Base-by-base conservation (phyloP, 2,113 vertebrate genomes). In the Connochaetes taurinus region DNA sequence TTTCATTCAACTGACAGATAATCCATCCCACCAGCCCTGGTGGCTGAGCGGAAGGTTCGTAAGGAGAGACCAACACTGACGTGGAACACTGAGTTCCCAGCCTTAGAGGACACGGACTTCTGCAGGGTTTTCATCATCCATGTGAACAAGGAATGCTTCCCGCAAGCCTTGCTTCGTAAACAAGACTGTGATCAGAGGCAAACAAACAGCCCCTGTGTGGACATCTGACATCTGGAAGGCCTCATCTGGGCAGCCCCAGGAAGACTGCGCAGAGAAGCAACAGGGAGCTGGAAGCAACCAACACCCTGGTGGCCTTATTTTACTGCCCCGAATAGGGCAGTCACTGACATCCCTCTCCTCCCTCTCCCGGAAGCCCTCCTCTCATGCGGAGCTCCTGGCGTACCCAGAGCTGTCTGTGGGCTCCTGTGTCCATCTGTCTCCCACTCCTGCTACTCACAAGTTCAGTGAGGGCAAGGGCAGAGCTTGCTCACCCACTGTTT, bases 111-210 rank as follows among this genome's bases (percentile, higher is more conserved):
- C 96, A 80, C 0, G 0, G 87, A 92, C 55, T 91, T 95, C 86
- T 94, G 86, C 74, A 87, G 88, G 64, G 50, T 47, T 88, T 94
- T 87, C 90, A 85, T 88, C 83, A 53, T 90, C 64, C 94, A 27
- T 96, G 88, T 91, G 94, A 93, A 86, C 43, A 67, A 91, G 91
- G 78, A 89, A 94, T 94, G 96, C 40, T 82, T 84, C 93, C 86
- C 81, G 71, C 81, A 45, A 82, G 89, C 64, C 76, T 15, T 62
- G 67, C 33, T 96, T 86, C 29, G 23, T 94, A 97, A 98, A 98
- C 94, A 96, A 95, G 60, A 31, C 97, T 81, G 86, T 62, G 78
- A 91, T 71, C 92, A 89, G 91, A 96, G 82, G 62, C 95, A 98
- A 95, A 95, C 96, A 98, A 92, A 95, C 36, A 95, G 60, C 53